phyloP scores from a whole-genome alignment of 2,113 vertebrate species.

The Bombycilla garrulus region DNA sequence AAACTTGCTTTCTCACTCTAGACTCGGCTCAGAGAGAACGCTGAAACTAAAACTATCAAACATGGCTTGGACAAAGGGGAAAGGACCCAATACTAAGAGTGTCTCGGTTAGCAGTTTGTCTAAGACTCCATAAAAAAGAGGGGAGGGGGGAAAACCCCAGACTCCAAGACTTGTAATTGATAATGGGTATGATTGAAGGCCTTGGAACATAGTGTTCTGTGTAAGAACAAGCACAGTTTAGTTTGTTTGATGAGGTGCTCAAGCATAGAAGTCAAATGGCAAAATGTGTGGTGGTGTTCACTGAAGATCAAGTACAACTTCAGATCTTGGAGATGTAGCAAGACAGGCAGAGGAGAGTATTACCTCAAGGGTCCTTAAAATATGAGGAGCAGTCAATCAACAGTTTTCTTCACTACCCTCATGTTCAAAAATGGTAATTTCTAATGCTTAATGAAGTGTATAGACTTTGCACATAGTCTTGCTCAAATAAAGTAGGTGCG shows the following conservation, averaged over 20 bases:
- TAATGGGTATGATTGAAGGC: background rate
- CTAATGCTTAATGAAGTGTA: background rate
- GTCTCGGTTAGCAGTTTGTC: background rate
- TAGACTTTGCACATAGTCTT: background rate
- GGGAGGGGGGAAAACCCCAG: fast-evolving
- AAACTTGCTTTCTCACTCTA: background rate
- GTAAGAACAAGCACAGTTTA: background rate
- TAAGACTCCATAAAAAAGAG: background rate
- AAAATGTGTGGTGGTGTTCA: background rate
- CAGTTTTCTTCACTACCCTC: background rate
- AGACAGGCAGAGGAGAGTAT: background rate
- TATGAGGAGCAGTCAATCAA: background rate
- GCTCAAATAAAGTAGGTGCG: background rate
- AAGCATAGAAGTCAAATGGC: background rate
- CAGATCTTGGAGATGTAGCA: background rate
- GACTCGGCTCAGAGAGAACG: background rate
- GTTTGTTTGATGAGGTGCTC: background rate
- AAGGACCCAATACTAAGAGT: background rate
- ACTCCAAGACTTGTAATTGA: background rate
- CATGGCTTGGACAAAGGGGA: background rate
- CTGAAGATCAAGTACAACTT: background rate
- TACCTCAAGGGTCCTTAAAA: background rate
- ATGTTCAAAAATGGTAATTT: background rate
- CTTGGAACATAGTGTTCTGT: background rate
- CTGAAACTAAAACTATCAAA: background rate